These are phyloP conservation scores for Pseudococcus viburni DNA, from an alignment of 2,888 invertebrate species.

Conservation along the genomic window DNA sequence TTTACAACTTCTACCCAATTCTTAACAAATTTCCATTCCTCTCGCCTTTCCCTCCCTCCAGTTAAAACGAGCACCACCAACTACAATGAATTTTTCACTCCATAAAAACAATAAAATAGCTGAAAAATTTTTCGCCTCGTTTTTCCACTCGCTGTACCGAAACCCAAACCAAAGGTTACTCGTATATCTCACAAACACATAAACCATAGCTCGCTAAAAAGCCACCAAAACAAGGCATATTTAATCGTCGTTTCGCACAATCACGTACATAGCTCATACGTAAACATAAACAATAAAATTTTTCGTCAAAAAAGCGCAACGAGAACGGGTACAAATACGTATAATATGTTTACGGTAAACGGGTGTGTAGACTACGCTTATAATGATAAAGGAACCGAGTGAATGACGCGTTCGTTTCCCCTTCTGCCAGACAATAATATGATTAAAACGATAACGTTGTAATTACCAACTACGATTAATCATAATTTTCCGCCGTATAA, in stretches of 20 bases:
- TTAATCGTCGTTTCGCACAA: not conserved
- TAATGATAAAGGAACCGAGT: slow-evolving; percentile 49
- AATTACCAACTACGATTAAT: slow-evolving; percentile 60
- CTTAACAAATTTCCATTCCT: too few species aligned
- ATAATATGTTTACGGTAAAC: slow-evolving; percentile 43
- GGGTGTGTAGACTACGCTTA: not conserved
- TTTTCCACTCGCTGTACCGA: too few species aligned
- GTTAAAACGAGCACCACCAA: too few species aligned
- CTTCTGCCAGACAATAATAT: slow-evolving; percentile 32
- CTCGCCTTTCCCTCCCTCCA: too few species aligned
- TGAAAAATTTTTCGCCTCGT: too few species aligned
- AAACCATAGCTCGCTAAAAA: not conserved
- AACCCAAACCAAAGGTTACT: not conserved
- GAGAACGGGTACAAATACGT: not conserved
- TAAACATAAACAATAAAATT: not conserved
- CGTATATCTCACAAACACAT: not conserved
- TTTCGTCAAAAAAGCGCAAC: not conserved
- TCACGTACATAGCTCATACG: not conserved
- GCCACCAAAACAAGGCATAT: not conserved
- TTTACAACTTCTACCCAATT: too few species aligned
- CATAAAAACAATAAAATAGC: too few species aligned
- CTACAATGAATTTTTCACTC: too few species aligned
- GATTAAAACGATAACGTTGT: slow-evolving; percentile 65
- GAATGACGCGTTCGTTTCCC: slow-evolving; percentile 31
- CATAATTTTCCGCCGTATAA: slow-evolving; percentile 58